Base-by-base conservation (phyloP, 2,888 invertebrate genomes). In the Drosophila anomalata region DNA sequence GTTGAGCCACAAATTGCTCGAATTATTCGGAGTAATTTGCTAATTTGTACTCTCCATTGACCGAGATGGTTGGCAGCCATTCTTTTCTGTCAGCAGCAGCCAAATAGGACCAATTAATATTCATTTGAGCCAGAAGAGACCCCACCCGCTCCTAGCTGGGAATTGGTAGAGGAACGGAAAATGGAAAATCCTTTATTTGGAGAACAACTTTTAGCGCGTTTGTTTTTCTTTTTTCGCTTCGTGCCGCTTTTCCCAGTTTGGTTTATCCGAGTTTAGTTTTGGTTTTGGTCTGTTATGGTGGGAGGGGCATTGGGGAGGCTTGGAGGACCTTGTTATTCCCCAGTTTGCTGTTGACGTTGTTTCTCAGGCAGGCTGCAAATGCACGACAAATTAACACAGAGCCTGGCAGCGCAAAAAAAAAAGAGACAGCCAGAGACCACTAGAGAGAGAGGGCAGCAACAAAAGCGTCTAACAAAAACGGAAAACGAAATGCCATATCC, bases 341-440 rank as follows among this genome's bases (percentile, higher is more conserved):
- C 65, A 65, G 65, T 41, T 65, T 31, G 36, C 24, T 47, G 68
- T 58, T 68, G 67, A 51, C 51, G 67, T 31, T 67, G 66, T 57
- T 50, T 41, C 50, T 68, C 39, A 54, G 52, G 48, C 71, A 54
- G 52, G 53, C 71, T 65, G 65, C 53, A 68, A 83, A 80, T 83
- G 80, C 76, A 80, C 77, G 84, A 84, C 82, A 82, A 82, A 82
- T 82, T 82, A 82, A 79, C 87, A 79, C 74, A 60, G 54, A 67
- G 66, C 41, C 33, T 26, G 12, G 61, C 51, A 56, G 66, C 66
- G 51, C 52, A 51, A 62, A 48, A 14, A 39, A 39, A 69, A 59
- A 22, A 42, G 42, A 20, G 42, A 42, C 42, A 42, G 53, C 57
- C 36, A 14, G 44, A 4, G 17, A 26, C 17, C 20, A 9, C 22